These are phyloP conservation scores for Erithacus rubecula DNA, from an alignment of 2,797 vertebrate species.

Conservation along the genomic window DNA sequence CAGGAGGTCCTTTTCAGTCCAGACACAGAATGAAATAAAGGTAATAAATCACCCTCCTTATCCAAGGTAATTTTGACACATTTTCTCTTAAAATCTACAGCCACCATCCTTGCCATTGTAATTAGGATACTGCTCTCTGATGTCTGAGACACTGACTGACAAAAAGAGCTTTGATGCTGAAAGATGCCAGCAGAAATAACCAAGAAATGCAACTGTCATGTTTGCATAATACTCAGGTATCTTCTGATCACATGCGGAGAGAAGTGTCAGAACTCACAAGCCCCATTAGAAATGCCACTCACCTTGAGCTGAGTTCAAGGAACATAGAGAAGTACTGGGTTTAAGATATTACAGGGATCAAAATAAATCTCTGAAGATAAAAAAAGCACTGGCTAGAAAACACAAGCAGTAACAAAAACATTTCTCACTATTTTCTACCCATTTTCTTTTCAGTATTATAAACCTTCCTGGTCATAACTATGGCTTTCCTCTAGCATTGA, in stretches of 20 bases:
- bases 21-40: background rate
- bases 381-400: background rate
- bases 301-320: background rate
- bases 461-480: background rate
- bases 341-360: background rate
- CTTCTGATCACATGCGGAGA: accelerated
- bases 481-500: background rate
- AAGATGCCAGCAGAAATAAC: background rate
- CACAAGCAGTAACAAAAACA: background rate
- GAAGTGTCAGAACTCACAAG: background rate
- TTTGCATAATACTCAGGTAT: background rate
- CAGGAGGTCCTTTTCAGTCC: background rate
- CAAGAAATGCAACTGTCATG: background rate
- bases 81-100: background rate
- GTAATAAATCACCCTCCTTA: background rate
- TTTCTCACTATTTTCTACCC: background rate
- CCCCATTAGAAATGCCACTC: background rate
- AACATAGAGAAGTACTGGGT: accelerated
- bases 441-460: background rate
- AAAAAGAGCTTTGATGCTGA: background rate
- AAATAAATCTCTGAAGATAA: background rate
- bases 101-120: background rate
- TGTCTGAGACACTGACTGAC: background rate
- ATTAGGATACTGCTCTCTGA: background rate
- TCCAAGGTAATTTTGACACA: background rate